Percentiles rank a stretch among this genome's conserved stretches.
These are phyloP conservation scores for Megalops cyprinoides DNA, from an alignment of 2,797 vertebrate genomes.

Conservation along the genomic window DNA sequence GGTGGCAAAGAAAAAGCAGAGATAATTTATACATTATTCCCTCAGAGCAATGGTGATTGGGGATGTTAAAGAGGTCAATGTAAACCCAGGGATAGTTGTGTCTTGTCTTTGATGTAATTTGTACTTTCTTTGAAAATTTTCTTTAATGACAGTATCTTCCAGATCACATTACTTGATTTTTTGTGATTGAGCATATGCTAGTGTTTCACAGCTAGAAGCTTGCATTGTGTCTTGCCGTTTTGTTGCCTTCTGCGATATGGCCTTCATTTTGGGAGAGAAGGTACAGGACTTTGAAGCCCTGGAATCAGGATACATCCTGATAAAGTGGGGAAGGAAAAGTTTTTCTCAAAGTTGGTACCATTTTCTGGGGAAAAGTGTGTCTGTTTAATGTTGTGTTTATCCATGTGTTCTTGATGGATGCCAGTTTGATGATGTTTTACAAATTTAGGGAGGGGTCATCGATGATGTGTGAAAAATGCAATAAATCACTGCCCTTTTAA, in stretches of 20 bases:
- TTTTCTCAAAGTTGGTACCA: not conserved
- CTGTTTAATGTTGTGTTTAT: not conserved
- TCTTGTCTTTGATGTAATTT: not conserved
- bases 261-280: not conserved
- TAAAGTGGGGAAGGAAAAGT: not conserved
- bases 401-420: not conserved
- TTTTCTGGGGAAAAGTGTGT: not conserved
- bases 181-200: not conserved
- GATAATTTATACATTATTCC: slow-evolving; percentile 19
- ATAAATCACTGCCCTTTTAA: not conserved
- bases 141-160: not conserved
- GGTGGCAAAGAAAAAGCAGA: not conserved
- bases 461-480: slow-evolving; percentile 17
- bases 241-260: not conserved
- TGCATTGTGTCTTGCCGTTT: not conserved
- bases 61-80: not conserved
- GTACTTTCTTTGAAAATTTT: not conserved
- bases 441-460: not conserved
- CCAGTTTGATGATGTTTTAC: not conserved
- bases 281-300: not conserved
- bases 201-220: not conserved
- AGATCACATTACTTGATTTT: not conserved
- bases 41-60: not conserved
- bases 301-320: not conserved
- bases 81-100: not conserved